Conservation (phyloP, 2,113 vertebrate genomes). For the Nannospalax galili region DNA sequence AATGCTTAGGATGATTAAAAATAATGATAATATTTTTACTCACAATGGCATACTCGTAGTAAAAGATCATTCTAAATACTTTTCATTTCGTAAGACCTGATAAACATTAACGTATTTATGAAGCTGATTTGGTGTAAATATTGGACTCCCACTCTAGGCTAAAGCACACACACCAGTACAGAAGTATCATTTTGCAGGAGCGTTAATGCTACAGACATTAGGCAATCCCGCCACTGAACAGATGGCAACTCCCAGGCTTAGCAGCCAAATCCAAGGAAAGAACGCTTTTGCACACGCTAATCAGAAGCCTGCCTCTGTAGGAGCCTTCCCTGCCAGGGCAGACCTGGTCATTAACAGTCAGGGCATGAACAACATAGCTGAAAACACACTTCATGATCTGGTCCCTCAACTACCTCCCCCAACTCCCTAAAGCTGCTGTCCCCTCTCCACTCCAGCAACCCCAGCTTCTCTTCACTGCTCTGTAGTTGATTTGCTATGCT, state of each 20-base stretch:
- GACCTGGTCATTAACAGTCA: conserved; percentile 1
- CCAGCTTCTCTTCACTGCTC: neutral
- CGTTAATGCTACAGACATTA: conserved; percentile 25
- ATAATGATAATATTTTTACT: neutral
- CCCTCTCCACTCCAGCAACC: neutral
- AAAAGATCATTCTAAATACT: neutral
- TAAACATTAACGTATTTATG: conserved; percentile 6
- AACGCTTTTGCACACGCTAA: neutral
- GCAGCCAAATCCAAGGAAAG: conserved; percentile 45
- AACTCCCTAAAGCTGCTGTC: neutral
- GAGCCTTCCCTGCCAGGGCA: neutral
- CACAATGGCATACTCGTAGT: neutral
- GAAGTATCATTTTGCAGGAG: conserved; percentile 5
- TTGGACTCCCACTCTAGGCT: neutral
- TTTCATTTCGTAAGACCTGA: neutral
- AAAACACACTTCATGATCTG: neutral
- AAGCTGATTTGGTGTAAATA: conserved; percentile 34
- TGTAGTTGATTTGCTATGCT: neutral
- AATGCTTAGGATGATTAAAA: neutral
- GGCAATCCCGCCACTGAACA: conserved; percentile 44
- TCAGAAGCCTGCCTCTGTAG: neutral
- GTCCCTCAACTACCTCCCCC: neutral
- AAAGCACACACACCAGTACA: neutral
- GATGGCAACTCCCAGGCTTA: conserved; percentile 54
- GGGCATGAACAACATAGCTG: neutral